These are phyloP conservation scores for Xiphophorus maculatus DNA, from an alignment of 2,113 vertebrate species.

Conservation along the genomic window DNA sequence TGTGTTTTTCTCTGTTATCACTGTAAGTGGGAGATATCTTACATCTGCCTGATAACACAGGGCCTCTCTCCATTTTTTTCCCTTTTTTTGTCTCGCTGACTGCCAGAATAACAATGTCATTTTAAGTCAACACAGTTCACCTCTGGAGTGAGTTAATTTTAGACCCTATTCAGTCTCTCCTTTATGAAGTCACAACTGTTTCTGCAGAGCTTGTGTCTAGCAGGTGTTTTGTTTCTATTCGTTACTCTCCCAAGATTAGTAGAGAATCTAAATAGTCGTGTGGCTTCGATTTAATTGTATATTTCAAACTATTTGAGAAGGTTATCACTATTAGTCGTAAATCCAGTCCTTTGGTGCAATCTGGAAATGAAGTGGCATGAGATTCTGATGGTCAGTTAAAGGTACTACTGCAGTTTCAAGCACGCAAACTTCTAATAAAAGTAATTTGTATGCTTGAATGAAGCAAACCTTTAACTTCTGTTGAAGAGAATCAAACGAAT, in stretches of 20 bases:
- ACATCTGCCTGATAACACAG: slow-evolving; percentile 50
- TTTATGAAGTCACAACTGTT: slow-evolving; percentile 40
- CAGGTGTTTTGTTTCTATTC: neutral
- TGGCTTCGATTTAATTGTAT: neutral
- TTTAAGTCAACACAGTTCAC: slow-evolving; percentile 47
- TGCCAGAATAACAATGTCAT: slow-evolving; percentile 37
- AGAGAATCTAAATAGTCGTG: neutral
- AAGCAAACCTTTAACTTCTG: too few species aligned
- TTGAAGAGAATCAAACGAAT: too few species aligned
- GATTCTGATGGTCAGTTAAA: neutral
- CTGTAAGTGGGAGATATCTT: slow-evolving; percentile 46
- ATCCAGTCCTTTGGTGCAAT: neutral
- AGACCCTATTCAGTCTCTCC: neutral
- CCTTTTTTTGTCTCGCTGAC: slow-evolving; percentile 6
- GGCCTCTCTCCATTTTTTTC: neutral
- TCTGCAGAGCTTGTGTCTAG: neutral
- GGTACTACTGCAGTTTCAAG: too few species aligned
- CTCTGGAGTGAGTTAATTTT: slow-evolving; percentile 29
- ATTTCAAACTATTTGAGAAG: neutral
- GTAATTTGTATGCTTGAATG: too few species aligned
- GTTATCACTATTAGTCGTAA: neutral
- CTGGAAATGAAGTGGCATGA: neutral
- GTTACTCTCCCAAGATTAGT: neutral
- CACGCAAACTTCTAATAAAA: too few species aligned
- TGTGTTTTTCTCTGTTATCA: slow-evolving; percentile 61